These are phyloP conservation scores for Sweltsa coloradensis DNA, from an alignment of 1,140 invertebrate genomes.

Conservation along the genomic window DNA sequence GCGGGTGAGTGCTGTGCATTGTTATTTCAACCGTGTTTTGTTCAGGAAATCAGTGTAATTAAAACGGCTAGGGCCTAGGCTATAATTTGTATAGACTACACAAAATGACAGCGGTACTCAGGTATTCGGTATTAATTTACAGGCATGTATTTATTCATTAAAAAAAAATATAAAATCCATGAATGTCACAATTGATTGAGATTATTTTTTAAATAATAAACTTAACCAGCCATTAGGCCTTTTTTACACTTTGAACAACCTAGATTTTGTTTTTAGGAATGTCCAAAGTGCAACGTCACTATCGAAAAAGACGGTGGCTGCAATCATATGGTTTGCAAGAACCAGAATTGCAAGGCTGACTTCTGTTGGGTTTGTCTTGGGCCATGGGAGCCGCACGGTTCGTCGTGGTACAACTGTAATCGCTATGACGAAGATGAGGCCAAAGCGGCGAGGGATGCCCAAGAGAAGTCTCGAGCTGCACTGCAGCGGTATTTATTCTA, in stretches of 20 bases:
- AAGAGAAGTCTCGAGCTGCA: conserved; percentile 86
- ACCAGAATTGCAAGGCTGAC: conserved; percentile 94
- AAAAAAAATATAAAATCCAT: not conserved
- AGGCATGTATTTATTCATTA: not conserved
- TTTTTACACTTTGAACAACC: no score
- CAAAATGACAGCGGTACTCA: no score
- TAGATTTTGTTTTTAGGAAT: conserved; percentile 56
- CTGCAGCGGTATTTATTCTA: conserved; percentile 94
- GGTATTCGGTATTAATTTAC: not conserved
- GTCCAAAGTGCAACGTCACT: conserved; percentile 95
- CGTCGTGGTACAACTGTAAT: conserved; percentile 98
- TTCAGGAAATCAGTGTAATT: no score
- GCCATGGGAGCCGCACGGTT: conserved; percentile 97
- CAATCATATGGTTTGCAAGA: conserved; percentile 99
- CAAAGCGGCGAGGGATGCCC: conserved; percentile 88
- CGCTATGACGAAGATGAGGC: conserved; percentile 96
- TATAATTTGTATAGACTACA: no score
- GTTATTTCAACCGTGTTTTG: no score
- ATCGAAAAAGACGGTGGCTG: conserved; percentile 98
- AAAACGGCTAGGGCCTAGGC: no score
- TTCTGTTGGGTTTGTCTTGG: conserved; percentile 99
- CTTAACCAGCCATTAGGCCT: no score
- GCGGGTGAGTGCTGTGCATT: no score
- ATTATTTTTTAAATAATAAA: not conserved
- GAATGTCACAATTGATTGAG: not conserved